Evolutionary conservation across 1,140 invertebrate genomes (phyloP), one percentile per base, ranked within the genome.

Genomic region (Scaptomyza pallida): DNA sequence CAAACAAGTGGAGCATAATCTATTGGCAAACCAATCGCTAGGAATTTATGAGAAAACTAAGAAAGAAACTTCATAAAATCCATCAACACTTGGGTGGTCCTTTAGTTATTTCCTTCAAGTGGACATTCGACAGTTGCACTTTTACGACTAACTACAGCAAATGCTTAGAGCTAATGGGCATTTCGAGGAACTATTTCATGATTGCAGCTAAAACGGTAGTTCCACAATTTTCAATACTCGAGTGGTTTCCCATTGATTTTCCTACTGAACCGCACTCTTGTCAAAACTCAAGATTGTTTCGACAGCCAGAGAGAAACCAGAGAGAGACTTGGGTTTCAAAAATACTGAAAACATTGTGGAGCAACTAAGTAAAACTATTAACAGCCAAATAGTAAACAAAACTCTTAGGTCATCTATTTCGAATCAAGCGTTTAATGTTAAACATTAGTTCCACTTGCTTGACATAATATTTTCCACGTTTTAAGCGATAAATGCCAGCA

Each of bases 181-280:
- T 35, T 83, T 86, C 80, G 77, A 35, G 50, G 77, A 85, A 85
- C 45, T 30, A 26, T 12, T 40, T n/a, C 1, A 33, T 16, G 8
- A 37, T 57, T 15, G 50, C 52, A 40, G 13, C 37, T 56, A 80
- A 30, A 74, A 83, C 79, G 76, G 79, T 83, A 83, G 79, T 82
- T 82, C 40, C 62, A 56, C 26, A 33, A 56, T 50, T n/a, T 61
- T 41, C 77, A 55, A 33, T 43, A 35, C 45, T 82, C 72, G 60
- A 82, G 79, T 82, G 79, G 79, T 45, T 69, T 60, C 72, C 79
- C 52, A 47, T 75, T 50, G 78, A 74, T 68, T 78, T n/a, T 78
- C 55, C 60, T 57, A 71, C 44, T 70, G 68, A 19, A 43, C 65
- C 64, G 55, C 64, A 44, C 47, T 30, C 35, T 23, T 26, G 23